A percentile compares a stretch with the other conserved stretches of the same genome.
Conservation (phyloP, 1,140 invertebrate genomes). For the Chironomus striatipennis region DNA sequence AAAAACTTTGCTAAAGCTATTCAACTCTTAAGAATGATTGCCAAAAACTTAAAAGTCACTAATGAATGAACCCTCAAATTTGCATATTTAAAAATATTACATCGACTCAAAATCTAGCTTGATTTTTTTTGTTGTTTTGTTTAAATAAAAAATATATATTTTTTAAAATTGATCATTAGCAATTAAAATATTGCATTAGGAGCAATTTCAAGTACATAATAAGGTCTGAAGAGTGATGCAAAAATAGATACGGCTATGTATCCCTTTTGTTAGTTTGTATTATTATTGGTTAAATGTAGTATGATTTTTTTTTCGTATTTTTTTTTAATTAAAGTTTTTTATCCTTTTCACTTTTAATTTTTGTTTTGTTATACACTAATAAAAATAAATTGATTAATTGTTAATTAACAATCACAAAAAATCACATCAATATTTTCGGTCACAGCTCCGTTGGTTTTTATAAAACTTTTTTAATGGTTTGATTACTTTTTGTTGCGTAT, state of each 20-base stretch:
- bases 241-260: not conserved
- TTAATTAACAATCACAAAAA: conserved; percentile 26
- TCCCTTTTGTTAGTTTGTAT: conserved; percentile 7
- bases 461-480: conserved; percentile 23
- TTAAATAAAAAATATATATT: conserved; percentile 1
- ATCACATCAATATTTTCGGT: conserved; percentile 26
- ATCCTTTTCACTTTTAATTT: not conserved
- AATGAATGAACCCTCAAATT: too few species aligned
- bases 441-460: conserved; percentile 26
- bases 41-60: too few species aligned
- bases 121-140: too few species aligned
- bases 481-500: not conserved
- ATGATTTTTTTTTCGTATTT: conserved; percentile 9
- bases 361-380: conserved; percentile 11
- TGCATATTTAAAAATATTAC: not conserved
- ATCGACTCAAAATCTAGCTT: not conserved
- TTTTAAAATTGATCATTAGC: not conserved
- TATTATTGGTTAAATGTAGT: not conserved
- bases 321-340: not conserved
- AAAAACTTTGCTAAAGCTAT: too few species aligned
- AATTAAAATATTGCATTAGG: not conserved
- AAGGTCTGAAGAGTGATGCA: not conserved
- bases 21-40: too few species aligned
- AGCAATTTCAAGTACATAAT: conserved; percentile 14
- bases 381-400: conserved; percentile 18